These are phyloP conservation scores for Alitta virens DNA, from an alignment of 2,888 invertebrate genomes.

Conservation along the genomic window DNA sequence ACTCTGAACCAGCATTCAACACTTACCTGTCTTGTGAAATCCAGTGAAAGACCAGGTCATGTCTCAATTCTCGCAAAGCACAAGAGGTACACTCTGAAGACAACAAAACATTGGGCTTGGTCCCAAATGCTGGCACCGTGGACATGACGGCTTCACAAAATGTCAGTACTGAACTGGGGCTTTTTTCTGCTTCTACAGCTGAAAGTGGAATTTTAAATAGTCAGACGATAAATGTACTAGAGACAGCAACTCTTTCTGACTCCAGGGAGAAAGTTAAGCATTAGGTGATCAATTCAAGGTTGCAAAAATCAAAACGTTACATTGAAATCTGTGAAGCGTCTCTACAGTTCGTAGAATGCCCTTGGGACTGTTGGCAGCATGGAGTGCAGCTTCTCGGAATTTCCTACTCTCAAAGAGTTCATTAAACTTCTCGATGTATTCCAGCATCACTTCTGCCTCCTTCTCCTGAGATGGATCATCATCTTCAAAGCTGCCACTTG, in stretches of 20 bases:
- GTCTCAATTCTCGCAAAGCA: constrained; percentile 46
- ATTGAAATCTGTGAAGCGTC: constrained; percentile 53
- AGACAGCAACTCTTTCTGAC: no score
- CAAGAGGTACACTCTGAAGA: constrained; percentile 50
- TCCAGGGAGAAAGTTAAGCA: no score
- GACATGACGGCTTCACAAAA: constrained; percentile 55
- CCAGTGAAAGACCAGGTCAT: constrained; percentile 54
- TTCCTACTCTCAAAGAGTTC: constrained; percentile 53
- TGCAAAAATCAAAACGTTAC: no score
- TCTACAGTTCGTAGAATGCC: constrained; percentile 54
- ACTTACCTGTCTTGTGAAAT: constrained; percentile 52
- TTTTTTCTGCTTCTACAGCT: not conserved
- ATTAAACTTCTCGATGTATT: constrained; percentile 56
- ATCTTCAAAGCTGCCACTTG: constrained; percentile 37
- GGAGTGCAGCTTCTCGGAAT: constrained; percentile 53
- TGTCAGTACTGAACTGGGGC: constrained; percentile 42
- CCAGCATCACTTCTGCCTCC: constrained; percentile 56
- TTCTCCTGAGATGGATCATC: constrained; percentile 55
- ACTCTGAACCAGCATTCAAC: not conserved
- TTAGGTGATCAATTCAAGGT: no score
- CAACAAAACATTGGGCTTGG: constrained; percentile 42
- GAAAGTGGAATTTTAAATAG: not conserved
- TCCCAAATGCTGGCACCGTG: constrained; percentile 45
- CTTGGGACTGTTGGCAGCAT: constrained; percentile 56
- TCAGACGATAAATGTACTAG: no score